Percentiles rank a stretch among this genome's conserved stretches.
These are phyloP conservation scores for Sphecodes monilicornis DNA, from an alignment of 2,888 invertebrate genomes.

Conservation along the genomic window DNA sequence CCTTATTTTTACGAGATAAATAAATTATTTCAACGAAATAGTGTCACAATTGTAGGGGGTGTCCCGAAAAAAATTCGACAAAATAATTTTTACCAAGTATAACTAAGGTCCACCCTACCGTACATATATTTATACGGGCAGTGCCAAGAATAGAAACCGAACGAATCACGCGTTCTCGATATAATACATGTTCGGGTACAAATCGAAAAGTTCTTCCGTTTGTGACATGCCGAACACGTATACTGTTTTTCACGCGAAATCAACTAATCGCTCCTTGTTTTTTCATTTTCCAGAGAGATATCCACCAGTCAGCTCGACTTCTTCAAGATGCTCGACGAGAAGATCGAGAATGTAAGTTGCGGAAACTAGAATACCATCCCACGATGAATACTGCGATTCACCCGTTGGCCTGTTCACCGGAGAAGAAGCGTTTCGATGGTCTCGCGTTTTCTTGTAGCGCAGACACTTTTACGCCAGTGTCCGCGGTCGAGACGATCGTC, in stretches of 20 bases:
- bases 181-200: not conserved
- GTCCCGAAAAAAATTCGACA: no score
- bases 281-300: slow-evolving; percentile 90
- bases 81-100: no score
- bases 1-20: no score
- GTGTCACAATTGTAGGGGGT: no score
- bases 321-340: slow-evolving; percentile 96
- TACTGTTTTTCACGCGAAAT: not conserved
- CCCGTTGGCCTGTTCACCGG: not conserved
- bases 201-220: not conserved
- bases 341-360: slow-evolving; percentile 92
- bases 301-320: slow-evolving; percentile 96
- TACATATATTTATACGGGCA: not conserved
- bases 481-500: not conserved
- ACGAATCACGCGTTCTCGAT: no score
- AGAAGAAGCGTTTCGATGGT: not conserved
- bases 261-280: slow-evolving; percentile 33
- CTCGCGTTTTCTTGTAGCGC: not conserved
- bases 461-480: not conserved
- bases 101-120: no score
- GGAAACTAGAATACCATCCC: not conserved
- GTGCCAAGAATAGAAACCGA: not conserved
- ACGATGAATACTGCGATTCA: not conserved
- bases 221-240: not conserved
- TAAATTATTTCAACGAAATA: no score